phyloP scores from a whole-genome alignment of 2,888 invertebrate genomes.

The Blastobasis lacticolella region DNA sequence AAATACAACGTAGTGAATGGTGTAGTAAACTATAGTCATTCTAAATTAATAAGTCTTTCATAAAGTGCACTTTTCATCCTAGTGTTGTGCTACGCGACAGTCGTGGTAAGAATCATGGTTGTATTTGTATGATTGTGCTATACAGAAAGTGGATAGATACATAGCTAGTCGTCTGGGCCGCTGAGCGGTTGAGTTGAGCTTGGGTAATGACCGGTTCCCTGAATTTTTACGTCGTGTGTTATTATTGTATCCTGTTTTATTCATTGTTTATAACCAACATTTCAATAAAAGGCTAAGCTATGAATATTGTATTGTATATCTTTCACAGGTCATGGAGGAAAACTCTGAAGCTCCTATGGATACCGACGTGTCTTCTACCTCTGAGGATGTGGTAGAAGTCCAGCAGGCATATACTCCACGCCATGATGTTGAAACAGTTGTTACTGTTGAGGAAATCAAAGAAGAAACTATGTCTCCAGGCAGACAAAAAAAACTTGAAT shows the following conservation, averaged over 20 bases:
- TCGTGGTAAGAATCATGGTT: constrained; percentile 51
- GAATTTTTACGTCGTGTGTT: constrained; percentile 38
- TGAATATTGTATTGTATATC: constrained; percentile 35
- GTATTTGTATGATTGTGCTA: constrained; percentile 55
- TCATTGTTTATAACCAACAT: constrained; percentile 16
- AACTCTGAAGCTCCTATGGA: constrained; percentile 54
- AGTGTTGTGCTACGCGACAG: constrained; percentile 18
- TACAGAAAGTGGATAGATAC: constrained; percentile 50
- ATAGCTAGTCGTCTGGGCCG: constrained; percentile 20
- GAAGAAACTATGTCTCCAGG: constrained; percentile 29
- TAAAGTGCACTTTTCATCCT: constrained; percentile 9
- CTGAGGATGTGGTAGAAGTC: constrained; percentile 43
- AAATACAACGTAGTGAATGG: constrained; percentile 14
- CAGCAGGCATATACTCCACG: constrained; percentile 41
- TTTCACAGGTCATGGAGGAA: constrained; percentile 60
- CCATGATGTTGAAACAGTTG: constrained; percentile 48
- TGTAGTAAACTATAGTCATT: constrained; percentile 7
- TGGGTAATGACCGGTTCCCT: constrained; percentile 57
- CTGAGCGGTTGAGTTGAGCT: constrained; percentile 45
- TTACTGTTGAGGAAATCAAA: constrained; percentile 47
- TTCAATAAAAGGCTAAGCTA: constrained; percentile 34
- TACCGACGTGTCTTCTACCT: constrained; percentile 58
- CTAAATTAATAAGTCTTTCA: background rate
- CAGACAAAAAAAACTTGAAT: constrained; percentile 3
- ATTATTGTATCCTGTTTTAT: constrained; percentile 19